Evolutionary conservation across 2,888 invertebrate genomes (phyloP).

Genomic region (Eupithecia vulgata): DNA sequence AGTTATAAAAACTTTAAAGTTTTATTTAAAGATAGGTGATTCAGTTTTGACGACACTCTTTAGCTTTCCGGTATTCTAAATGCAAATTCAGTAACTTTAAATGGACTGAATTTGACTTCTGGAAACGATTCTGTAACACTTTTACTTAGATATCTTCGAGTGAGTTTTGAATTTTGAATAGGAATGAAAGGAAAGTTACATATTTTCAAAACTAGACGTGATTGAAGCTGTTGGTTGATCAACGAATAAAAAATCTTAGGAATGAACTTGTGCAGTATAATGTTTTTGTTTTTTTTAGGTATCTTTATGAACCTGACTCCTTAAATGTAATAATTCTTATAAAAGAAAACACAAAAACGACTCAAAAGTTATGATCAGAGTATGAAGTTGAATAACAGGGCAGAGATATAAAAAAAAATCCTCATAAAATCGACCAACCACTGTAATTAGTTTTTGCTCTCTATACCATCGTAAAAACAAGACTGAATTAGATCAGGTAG

Average conservation of each 20-base stretch:
- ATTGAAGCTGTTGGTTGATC: neutral
- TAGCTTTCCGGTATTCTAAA: slow-evolving; percentile 59
- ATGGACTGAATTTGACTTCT: slow-evolving; percentile 36
- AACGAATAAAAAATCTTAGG: neutral
- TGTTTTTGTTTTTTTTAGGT: neutral
- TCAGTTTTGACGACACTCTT: slow-evolving; percentile 50
- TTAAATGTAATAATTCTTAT: neutral
- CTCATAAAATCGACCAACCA: neutral
- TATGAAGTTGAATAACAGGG: too few species aligned
- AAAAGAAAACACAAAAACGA: too few species aligned
- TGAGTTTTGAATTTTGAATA: slow-evolving; percentile 31
- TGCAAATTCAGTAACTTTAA: slow-evolving; percentile 56
- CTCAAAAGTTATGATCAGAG: too few species aligned
- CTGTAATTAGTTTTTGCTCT: neutral
- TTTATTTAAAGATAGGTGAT: slow-evolving; percentile 42
- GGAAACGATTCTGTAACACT: slow-evolving; percentile 34
- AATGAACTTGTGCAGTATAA: neutral
- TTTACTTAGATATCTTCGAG: slow-evolving; percentile 28
- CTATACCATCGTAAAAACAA: neutral
- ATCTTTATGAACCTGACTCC: neutral
- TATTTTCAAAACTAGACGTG: slow-evolving; percentile 11
- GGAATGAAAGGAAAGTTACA: slow-evolving; percentile 6
- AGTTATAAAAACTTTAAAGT: slow-evolving; percentile 43
- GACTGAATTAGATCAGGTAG: neutral
- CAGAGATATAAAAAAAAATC: neutral